Base-by-base conservation (phyloP, 2,888 invertebrate species). In the Creontiades dilutus region DNA sequence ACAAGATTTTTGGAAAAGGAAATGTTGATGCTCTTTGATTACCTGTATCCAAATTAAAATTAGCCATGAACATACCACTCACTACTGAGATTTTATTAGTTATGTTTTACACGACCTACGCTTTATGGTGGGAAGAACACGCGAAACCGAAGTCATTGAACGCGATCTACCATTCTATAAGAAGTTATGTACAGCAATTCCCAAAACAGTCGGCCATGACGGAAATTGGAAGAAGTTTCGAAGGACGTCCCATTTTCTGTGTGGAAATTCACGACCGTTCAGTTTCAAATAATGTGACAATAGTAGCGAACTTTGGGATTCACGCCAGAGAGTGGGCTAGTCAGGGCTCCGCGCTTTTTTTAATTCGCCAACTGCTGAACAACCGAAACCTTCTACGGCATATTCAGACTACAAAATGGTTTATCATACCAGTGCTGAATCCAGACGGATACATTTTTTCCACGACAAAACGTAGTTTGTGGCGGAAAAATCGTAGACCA, bases 361-460 rank as follows among this genome's bases (percentile, higher is more conserved):
- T 68, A 9, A 68, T 68, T 23, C 19, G 27, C 3, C 68, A 23
- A 13, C 23, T 68, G 27, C 68, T 68, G 68, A 23, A 0, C 13
- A 68, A 68, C 23, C 68, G 9, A 2, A 68, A 68, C 23, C 68
- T 68, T 23, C 19, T 23, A 7, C 9, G 0, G 0, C 19, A 68
- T 13, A 68, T 27, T 23, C 19, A 23, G 23, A 68, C 68, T 12
- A 68, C 68, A 19, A 28, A 37, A 46, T 85, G 68, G 85, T 61
- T 27, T 23, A 61, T 61, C 11, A 27, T 85, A 14, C 85, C 85
- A 19, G 37, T 57, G 37, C 16, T 85, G 28, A 85, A 85, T 61
- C 85, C 85, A 16, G 85, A 85, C n/a, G 85, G 85, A 16, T 61
- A 61, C 23, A 12, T 27, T 28, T 61, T 61, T 61, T 27, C 68